These are phyloP conservation scores for Phenacoccus solenopsis DNA, from an alignment of 1,140 invertebrate species.

Conservation along the genomic window DNA sequence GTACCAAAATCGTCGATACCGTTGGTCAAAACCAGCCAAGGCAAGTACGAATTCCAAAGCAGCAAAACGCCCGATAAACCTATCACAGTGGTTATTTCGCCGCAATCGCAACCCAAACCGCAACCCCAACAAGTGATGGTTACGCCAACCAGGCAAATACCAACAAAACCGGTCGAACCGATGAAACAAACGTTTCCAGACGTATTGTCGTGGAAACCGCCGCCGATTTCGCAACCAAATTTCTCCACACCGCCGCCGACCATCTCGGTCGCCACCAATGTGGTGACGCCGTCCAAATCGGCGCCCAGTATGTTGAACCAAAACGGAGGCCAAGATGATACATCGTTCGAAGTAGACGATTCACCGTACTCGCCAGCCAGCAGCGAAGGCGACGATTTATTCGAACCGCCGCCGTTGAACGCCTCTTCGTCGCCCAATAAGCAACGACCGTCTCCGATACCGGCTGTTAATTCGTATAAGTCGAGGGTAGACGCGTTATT, in stretches of 20 bases:
- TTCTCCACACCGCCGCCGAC: neutral
- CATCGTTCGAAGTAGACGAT: slow-evolving; percentile 32
- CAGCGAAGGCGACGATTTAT: slow-evolving; percentile 69
- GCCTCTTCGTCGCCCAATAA: neutral
- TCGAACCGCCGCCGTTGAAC: slow-evolving; percentile 55
- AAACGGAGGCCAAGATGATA: neutral
- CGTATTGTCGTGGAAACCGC: neutral
- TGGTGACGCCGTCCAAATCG: neutral
- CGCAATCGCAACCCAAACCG: neutral
- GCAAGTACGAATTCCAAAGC: neutral
- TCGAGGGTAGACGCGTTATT: neutral
- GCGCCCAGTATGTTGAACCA: neutral
- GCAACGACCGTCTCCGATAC: neutral
- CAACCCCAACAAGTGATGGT: neutral
- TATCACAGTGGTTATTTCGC: neutral
- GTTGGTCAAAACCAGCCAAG: neutral
- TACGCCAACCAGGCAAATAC: neutral
- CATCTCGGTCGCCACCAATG: neutral
- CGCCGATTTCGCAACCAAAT: neutral
- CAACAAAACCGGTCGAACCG: neutral
- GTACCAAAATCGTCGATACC: neutral
- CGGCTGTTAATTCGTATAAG: neutral
- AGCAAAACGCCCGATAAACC: neutral
- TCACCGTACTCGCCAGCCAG: slow-evolving; percentile 76
- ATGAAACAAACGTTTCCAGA: neutral